A percentile compares a stretch with the other conserved stretches of the same genome.
Conservation (phyloP, 2,113 vertebrate species). For the Camelus dromedarius region DNA sequence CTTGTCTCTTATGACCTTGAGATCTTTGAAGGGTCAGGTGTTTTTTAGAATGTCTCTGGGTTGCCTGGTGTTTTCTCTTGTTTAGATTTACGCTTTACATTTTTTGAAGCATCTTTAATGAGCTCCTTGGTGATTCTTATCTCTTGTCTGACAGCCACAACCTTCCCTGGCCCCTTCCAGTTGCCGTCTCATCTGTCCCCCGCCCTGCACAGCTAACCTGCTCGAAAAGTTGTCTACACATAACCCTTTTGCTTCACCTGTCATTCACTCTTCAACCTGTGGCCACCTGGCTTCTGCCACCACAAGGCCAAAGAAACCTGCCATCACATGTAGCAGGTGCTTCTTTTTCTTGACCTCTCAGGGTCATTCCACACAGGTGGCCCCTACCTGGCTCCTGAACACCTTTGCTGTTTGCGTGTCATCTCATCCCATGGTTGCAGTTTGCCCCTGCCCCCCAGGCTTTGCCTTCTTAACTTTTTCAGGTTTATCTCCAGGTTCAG, state of each 20-base stretch:
- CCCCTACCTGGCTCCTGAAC: not conserved
- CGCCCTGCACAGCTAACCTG: not conserved
- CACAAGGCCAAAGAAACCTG: not conserved
- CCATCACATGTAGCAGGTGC: not conserved
- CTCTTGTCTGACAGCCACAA: not conserved
- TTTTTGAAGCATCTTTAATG: not conserved
- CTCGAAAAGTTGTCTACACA: not conserved
- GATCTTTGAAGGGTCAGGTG: not conserved
- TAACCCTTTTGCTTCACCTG: not conserved
- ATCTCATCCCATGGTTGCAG: not conserved
- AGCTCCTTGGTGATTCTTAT: not conserved
- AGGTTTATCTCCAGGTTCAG: not conserved
- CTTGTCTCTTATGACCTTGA: not conserved
- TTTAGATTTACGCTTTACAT: not conserved
- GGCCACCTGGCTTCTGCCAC: not conserved
- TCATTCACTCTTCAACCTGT: not conserved
- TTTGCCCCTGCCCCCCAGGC: not conserved
- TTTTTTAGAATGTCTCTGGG: not conserved
- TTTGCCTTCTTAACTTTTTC: not conserved
- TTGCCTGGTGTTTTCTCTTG: constrained; percentile 8
- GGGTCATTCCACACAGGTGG: not conserved
- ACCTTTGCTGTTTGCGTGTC: not conserved
- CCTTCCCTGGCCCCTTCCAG: not conserved
- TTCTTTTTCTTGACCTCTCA: not conserved
- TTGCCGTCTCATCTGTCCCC: not conserved